phyloP scores from a whole-genome alignment of 2,888 invertebrate genomes.

The Amphimallon solstitiale region DNA sequence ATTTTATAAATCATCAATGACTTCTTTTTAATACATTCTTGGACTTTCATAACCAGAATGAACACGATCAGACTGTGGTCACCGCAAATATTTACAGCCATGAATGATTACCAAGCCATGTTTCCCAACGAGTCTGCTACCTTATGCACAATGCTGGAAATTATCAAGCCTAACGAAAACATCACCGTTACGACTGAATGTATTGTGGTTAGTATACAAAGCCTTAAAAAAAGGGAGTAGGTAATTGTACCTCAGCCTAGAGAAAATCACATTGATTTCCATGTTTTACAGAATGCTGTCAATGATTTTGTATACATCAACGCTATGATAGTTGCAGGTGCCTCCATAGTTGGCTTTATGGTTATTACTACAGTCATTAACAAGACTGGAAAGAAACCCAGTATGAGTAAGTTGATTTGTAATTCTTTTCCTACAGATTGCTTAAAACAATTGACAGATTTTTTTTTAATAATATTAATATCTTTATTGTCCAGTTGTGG shows the following conservation, averaged over 20 bases:
- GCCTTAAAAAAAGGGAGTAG: too few relatives aligned
- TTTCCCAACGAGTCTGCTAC: constrained; percentile 55
- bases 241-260: too few relatives aligned
- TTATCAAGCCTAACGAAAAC: constrained; percentile 51
- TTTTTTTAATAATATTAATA: too few relatives aligned
- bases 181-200: constrained; percentile 51
- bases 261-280: too few relatives aligned
- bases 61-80: constrained; percentile 89
- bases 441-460: too few relatives aligned
- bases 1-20: too few relatives aligned
- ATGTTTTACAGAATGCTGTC: constrained; percentile 53
- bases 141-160: constrained; percentile 67
- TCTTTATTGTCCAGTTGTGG: too few relatives aligned
- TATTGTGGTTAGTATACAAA: constrained; percentile 55
- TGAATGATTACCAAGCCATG: constrained; percentile 60
- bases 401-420: constrained; percentile 66
- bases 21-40: too few relatives aligned
- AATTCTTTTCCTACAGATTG: too few relatives aligned
- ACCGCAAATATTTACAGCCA: constrained; percentile 84
- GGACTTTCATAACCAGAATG: constrained; percentile 56
- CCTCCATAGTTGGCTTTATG: constrained; percentile 72
- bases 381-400: constrained; percentile 65
- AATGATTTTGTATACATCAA: constrained; percentile 71
- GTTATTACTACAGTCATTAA: constrained; percentile 68
- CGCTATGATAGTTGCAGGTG: constrained; percentile 73